phyloP scores from a whole-genome alignment of 2,888 invertebrate species.

The Lasioglossum lativentre region DNA sequence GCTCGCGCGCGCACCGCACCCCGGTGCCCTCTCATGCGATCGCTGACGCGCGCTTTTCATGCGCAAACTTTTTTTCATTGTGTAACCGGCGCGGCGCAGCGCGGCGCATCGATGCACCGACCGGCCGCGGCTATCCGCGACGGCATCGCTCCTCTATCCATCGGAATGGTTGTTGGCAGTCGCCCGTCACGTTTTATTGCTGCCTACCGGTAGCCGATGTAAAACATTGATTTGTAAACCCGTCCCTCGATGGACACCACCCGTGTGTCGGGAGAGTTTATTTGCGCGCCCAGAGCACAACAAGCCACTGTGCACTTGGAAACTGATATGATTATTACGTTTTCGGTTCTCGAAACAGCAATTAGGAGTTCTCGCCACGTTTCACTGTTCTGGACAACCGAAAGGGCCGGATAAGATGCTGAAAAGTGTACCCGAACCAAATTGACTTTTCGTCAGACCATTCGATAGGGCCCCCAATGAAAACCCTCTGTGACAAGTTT shows the following conservation, averaged over 20 bases:
- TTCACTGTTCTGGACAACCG: no score
- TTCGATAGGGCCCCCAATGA: no score
- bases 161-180: constrained; percentile 46
- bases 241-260: constrained; percentile 51
- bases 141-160: constrained; percentile 47
- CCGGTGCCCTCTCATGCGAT: constrained; percentile 31
- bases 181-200: constrained; percentile 60
- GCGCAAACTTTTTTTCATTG: constrained; percentile 50
- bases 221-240: constrained; percentile 63
- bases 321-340: no score
- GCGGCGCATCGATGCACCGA: not conserved
- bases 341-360: no score
- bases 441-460: no score
- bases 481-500: no score
- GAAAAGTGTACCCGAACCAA: no score
- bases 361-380: no score
- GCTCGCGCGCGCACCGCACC: not conserved
- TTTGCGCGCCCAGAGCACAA: not conserved
- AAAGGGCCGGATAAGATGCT: no score
- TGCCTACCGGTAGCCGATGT: constrained; percentile 49
- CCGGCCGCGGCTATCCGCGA: constrained; percentile 34
- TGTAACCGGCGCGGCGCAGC: not conserved
- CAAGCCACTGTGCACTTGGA: not conserved
- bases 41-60: constrained; percentile 37
- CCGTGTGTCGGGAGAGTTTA: not conserved